Base-by-base conservation (phyloP, 2,888 invertebrate genomes). In the Diplazon laetatorius region DNA sequence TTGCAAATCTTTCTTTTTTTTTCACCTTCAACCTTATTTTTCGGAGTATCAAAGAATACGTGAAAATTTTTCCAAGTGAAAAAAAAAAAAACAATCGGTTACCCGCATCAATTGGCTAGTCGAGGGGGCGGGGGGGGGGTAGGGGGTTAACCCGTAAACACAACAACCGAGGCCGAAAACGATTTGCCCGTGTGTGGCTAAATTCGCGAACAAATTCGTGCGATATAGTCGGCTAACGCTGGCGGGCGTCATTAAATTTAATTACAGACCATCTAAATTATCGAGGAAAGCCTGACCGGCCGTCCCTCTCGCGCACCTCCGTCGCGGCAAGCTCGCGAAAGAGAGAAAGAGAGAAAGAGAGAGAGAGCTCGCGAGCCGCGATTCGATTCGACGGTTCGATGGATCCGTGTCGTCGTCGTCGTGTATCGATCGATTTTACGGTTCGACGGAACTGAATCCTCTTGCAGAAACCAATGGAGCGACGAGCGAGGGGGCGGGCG, bases 251-350 rank as follows among this genome's bases (percentile, higher is more conserved):
- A 82, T 83, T 86, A 84, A 85, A 85, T 85, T 86, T 82, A 84
- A 85, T 83, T 85, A 83, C 82, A 80, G 82, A 82, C 84, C 82
- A 84, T 85, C 83, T 81, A 84, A 86, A 85, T 86, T 84, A 85
- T 83, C 80, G 76, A 71, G 57, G 72, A 81, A 80, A 74, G 39
- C 62, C 55, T 16, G 30, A n/a, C n/a, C n/a, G n/a, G n/a, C n/a
- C n/a, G n/a, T n/a, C n/a, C n/a, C n/a, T n/a, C n/a, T n/a, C n/a
- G n/a, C n/a, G n/a, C n/a, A n/a, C n/a, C n/a, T n/a, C 6, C 6
- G 2, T 55, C 39, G 66, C 20, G 62, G 55, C 72, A 57, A 78
- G 78, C 78, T 75, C 48, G 55, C 71, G 39, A n/a, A n/a, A n/a
- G n/a, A n/a, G n/a, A n/a, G n/a, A n/a, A n/a, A n/a, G n/a, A n/a